phyloP scores from a whole-genome alignment of 2,888 invertebrate genomes.

The Adelphocoris suturalis region DNA sequence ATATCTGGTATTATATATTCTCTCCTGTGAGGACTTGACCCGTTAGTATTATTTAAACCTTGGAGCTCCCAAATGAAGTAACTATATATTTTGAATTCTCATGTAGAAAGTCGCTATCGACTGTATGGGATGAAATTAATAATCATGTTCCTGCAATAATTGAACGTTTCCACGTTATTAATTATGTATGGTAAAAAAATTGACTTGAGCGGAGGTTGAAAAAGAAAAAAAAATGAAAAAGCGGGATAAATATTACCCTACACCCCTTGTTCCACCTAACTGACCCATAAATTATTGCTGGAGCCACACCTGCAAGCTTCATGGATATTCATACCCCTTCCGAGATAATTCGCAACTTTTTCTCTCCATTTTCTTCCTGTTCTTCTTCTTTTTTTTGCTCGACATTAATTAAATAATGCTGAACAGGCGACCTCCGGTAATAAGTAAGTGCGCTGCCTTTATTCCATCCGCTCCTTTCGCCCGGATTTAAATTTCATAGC shows the following conservation, averaged over 20 bases:
- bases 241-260: conserved; percentile 49
- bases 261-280: conserved; percentile 58
- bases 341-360: conserved; percentile 64
- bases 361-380: conserved; percentile 40
- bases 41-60: too few species aligned
- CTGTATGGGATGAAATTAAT: neutral
- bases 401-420: conserved; percentile 61
- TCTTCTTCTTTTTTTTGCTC: conserved; percentile 10
- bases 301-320: conserved; percentile 43
- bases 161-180: conserved; percentile 33
- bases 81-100: too few species aligned
- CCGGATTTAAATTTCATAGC: conserved; percentile 58
- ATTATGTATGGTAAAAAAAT: conserved; percentile 61
- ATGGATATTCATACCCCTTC: conserved; percentile 66
- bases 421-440: conserved; percentile 47
- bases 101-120: neutral
- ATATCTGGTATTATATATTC: too few species aligned
- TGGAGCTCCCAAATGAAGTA: too few species aligned
- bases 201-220: conserved; percentile 49
- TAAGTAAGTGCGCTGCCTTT: conserved; percentile 38
- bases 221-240: neutral
- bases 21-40: too few species aligned
- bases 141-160: neutral
- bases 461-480: conserved; percentile 8
- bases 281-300: conserved; percentile 65